Evolutionary conservation across 2,797 vertebrate species (phyloP).

Genomic region (Manis javanica): DNA sequence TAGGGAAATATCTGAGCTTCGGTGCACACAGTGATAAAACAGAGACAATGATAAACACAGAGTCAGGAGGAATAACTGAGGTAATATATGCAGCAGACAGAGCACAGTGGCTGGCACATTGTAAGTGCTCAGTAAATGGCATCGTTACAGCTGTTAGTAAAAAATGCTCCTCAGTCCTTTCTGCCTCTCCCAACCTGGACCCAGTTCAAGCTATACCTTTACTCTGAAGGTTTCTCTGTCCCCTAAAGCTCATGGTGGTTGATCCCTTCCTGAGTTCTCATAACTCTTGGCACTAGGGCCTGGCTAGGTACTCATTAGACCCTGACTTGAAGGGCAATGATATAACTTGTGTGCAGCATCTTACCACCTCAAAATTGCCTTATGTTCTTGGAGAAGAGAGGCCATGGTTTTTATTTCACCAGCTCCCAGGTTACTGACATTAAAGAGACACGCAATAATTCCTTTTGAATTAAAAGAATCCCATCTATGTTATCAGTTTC

Average conservation of each 20-base stretch:
- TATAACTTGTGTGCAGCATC: neutral
- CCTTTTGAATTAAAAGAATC: conserved; percentile 11
- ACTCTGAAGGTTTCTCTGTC: neutral
- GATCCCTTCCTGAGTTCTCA: neutral
- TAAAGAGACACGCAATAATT: neutral
- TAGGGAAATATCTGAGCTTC: conserved; percentile 36
- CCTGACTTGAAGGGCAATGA: neutral
- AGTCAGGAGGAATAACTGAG: neutral
- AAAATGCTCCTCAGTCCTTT: neutral
- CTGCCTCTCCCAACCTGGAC: neutral
- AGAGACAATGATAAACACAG: neutral
- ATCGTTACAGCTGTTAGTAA: neutral
- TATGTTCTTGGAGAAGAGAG: neutral
- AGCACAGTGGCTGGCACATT: neutral
- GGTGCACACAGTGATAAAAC: neutral
- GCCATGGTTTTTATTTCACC: neutral
- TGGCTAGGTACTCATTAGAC: neutral
- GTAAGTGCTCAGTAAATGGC: neutral
- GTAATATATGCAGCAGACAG: neutral
- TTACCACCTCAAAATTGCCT: neutral
- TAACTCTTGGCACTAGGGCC: neutral
- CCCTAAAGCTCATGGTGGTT: neutral
- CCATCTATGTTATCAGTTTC: neutral
- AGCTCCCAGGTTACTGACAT: neutral
- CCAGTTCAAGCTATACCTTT: neutral